Base-by-base conservation (phyloP, 2,797 vertebrate genomes). In the Varecia variegata region DNA sequence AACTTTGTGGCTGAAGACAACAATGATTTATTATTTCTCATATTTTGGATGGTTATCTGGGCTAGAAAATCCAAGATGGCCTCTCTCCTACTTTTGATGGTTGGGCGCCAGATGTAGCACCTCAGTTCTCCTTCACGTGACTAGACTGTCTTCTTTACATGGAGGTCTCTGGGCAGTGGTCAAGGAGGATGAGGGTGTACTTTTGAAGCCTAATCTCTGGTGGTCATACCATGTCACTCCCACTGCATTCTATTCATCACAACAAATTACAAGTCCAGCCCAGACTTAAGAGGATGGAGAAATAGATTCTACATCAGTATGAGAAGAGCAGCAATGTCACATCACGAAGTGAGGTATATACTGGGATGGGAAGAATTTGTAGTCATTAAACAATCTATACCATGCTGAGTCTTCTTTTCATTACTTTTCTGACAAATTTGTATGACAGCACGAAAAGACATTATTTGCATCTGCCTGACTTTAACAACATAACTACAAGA, bases 401-500 rank as follows among this genome's bases (percentile, higher is more conserved):
- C 74, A 45, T 8, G 38, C 14, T 32, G 20, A 80, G 27, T 67
- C 79, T 88, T 93, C 52, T 47, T 68, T 79, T 58, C 3, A 10
- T 81, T 84, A 58, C 58, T 90, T 86, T 62, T 74, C 56, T 70
- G 38, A 80, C 81, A 94, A 65, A 82, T 89, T 4, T 38, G 6
- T 89, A 45, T 43, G 62, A 47, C 43, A 73, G 14, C 43, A 70
- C 9, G 30, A 27, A 56, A 83, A 95, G 80, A 80, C 13, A 74
- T 1, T 30, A 14, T 40, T 58, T 83, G 71, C 52, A 38, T 70
- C 74, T 74, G 21, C 58, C 76, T 90, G 38, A 65, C 45, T 84
- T 87, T 38, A 88, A 79, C 18, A 86, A 90, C 45, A 84, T 87
- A 68, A 83, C 95, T 32, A 45, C 5, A 43, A 90, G 56, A 67